These are phyloP conservation scores for Euzophera pinguis DNA, from an alignment of 2,888 invertebrate species.

Conservation along the genomic window DNA sequence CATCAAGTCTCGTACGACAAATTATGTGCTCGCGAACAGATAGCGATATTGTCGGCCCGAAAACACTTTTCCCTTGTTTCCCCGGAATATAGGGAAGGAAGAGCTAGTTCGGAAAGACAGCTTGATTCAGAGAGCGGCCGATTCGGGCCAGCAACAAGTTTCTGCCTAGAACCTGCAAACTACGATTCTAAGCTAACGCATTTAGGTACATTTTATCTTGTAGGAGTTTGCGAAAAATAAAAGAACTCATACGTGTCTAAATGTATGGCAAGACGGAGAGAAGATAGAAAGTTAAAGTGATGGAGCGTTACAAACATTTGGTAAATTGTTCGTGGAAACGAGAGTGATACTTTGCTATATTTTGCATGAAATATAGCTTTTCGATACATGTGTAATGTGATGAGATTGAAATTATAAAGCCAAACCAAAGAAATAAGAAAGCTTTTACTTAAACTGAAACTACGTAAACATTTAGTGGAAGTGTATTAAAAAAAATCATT, in stretches of 20 bases:
- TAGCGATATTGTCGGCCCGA: slow-evolving; percentile 61
- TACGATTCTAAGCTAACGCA: slow-evolving; percentile 38
- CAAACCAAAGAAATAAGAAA: neutral
- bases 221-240: slow-evolving; percentile 30
- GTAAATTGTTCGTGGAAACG: slow-evolving; percentile 45
- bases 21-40: slow-evolving; percentile 64
- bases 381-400: slow-evolving; percentile 8
- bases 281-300: slow-evolving; percentile 59
- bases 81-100: slow-evolving; percentile 59
- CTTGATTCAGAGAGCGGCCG: slow-evolving; percentile 63
- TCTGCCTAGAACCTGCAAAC: slow-evolving; percentile 40
- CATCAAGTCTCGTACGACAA: slow-evolving; percentile 59
- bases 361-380: slow-evolving; percentile 17
- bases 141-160: slow-evolving; percentile 71
- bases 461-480: neutral
- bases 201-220: slow-evolving; percentile 43
- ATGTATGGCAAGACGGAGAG: slow-evolving; percentile 40
- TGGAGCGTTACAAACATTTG: slow-evolving; percentile 53
- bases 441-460: neutral
- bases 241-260: slow-evolving; percentile 55
- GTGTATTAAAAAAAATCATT: too few species aligned
- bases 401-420: slow-evolving; percentile 2
- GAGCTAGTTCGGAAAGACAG: slow-evolving; percentile 67
- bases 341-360: slow-evolving; percentile 31
- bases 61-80: slow-evolving; percentile 69